Evolutionary conservation across 1,140 invertebrate genomes (phyloP).

Genomic region (Zelostemma sp.): DNA sequence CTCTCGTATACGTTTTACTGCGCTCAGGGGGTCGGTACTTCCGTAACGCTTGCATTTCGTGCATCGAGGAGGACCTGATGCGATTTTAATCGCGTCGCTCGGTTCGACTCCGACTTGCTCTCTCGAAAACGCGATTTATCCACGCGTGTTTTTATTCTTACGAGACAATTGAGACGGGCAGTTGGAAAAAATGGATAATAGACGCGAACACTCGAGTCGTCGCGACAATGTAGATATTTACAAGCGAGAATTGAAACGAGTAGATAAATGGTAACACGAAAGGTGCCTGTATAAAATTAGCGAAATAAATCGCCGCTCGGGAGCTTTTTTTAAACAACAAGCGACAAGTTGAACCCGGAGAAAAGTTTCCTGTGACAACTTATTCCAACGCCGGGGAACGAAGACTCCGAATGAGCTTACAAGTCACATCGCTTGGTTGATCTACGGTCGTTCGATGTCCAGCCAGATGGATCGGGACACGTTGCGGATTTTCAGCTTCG

Average conservation of each 20-base stretch:
- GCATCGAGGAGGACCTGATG: slow-evolving; percentile 56
- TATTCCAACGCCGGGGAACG: slow-evolving; percentile 17
- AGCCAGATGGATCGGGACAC: slow-evolving; percentile 48
- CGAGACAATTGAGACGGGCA: too few species aligned
- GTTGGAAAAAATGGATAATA: too few species aligned
- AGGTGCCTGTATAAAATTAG: not conserved
- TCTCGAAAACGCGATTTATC: too few species aligned
- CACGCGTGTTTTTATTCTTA: too few species aligned
- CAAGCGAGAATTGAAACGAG: not conserved
- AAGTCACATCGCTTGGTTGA: slow-evolving; percentile 13
- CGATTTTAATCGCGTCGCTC: slow-evolving; percentile 59
- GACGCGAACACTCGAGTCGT: too few species aligned
- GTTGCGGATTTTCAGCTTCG: slow-evolving; percentile 55
- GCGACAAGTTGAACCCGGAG: too few species aligned
- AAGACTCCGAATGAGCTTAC: slow-evolving; percentile 18
- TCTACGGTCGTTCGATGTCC: slow-evolving; percentile 39
- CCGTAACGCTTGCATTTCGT: slow-evolving; percentile 59
- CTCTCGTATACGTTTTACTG: slow-evolving; percentile 23
- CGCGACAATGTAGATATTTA: too few species aligned
- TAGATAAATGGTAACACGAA: not conserved
- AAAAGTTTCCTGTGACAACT: slow-evolving; percentile 26
- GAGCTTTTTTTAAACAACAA: too few species aligned
- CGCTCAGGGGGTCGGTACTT: slow-evolving; percentile 25
- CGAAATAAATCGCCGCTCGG: not conserved
- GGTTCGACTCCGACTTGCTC: too few species aligned